Base-by-base conservation (phyloP, 2,797 vertebrate species). In the Parambassis ranga region DNA sequence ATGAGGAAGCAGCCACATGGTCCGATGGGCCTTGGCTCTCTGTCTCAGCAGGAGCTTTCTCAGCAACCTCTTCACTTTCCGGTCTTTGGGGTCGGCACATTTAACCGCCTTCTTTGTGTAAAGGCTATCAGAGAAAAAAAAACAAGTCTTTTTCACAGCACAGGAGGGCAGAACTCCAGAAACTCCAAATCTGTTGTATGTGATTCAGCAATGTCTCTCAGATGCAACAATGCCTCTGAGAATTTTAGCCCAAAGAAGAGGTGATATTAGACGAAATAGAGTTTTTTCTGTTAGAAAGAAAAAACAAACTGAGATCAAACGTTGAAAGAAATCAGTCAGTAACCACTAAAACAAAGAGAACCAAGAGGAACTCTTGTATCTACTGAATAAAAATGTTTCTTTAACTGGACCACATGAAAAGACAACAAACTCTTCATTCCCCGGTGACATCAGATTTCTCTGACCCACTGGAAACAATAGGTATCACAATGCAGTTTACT, bases 41-140 rank as follows among this genome's bases (percentile, higher is more conserved):
- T 91, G 85, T 75, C 90, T 89, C 82, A 77, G 88, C 49, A 77
- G 42, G 71, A 94, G 87, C 73, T 94, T 94, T 57, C 91, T 90
- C 73, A 94, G 75, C 83, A 94, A 79, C 84, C 93, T 85, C 81
- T 91, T 93, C 75, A 93, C 91, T 84, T 92, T 92, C 23, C 87
- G 84, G 76, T 94, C 92, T 35, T 84, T 87, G 43, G 93, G 93
- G 79, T 94, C 91, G 2, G 92, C 92, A 68, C 93, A 94, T 76
- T 93, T 93, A 74, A 94, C 93, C 0, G 90, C 86, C 78, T 88
- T 93, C 89, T 92, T 94, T 4, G 93, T 94, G 86, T 94, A 94
- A 77, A 94, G 85, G 77, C 93, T 94, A 68, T 31, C 5, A 50
- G 68, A 51, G 69, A 7, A 48, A 47, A 72, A 10, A 32, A 53